Conservation (phyloP, 2,113 vertebrate genomes). For the Camelus bactrianus region DNA sequence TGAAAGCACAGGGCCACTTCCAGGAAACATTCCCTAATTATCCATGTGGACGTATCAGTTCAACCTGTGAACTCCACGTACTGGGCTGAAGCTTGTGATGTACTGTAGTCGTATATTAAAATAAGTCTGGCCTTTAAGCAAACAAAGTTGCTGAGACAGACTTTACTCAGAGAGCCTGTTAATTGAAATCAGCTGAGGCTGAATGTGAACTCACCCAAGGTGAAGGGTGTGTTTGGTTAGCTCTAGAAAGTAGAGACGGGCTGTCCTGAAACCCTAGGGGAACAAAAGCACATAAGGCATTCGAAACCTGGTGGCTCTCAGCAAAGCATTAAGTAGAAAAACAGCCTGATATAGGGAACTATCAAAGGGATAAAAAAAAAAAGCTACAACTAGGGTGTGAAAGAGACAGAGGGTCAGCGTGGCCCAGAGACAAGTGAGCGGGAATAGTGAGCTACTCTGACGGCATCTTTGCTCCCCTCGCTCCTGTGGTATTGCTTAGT, state of each 20-base stretch:
- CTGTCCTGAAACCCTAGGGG: not conserved
- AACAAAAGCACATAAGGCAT: not conserved
- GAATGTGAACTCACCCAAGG: not conserved
- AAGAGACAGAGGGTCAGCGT: not conserved
- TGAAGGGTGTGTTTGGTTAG: not conserved
- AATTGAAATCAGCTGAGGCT: slow-evolving; percentile 58
- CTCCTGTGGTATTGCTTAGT: not conserved
- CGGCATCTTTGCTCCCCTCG: not conserved
- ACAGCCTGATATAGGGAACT: not conserved
- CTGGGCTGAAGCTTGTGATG: not conserved
- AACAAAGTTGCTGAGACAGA: not conserved
- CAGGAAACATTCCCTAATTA: not conserved
- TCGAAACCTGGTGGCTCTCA: not conserved
- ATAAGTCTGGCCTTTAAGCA: not conserved
- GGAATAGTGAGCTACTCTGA: fast-evolving
- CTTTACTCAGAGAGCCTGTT: not conserved
- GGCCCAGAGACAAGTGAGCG: not conserved
- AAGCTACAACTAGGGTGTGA: not conserved
- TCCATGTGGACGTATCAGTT: not conserved
- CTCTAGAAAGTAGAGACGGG: not conserved
- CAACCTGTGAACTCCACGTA: not conserved
- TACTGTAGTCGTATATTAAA: not conserved
- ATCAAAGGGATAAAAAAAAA: not conserved
- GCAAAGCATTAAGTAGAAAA: not conserved
- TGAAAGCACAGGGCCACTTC: not conserved